Evolutionary conservation across 2,888 invertebrate genomes (phyloP).

Genomic region (Cerastis rubricosa): DNA sequence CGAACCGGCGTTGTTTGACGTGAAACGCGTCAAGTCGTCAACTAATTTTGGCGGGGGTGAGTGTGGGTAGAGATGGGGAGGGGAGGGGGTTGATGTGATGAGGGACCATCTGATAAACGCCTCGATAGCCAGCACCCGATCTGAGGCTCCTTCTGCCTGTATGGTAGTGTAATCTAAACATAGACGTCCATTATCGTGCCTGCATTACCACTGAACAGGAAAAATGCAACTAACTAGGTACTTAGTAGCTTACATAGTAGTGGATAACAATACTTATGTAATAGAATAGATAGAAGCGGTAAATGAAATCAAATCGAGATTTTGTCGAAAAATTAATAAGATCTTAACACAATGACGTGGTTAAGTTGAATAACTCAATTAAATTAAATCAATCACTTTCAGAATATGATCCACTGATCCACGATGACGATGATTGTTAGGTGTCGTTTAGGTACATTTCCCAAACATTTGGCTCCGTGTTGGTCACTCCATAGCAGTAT

Average conservation of each 20-base stretch:
- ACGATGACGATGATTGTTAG: not conserved
- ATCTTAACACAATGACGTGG: conserved; percentile 11
- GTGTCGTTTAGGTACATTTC: not conserved
- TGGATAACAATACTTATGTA: not conserved
- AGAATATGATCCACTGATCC: not conserved
- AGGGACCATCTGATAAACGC: conserved; percentile 75
- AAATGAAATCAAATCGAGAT: conserved; percentile 12
- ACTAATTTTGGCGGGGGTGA: conserved; percentile 55
- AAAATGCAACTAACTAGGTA: not conserved
- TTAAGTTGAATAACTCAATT: conserved; percentile 22
- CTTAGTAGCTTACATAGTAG: too few relatives aligned
- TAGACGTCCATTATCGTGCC: conserved; percentile 22
- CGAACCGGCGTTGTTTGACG: conserved; percentile 54
- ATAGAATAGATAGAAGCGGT: not conserved
- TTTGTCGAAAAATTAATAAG: conserved; percentile 3
- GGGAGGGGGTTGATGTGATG: conserved; percentile 32
- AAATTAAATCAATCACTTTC: conserved; percentile 5
- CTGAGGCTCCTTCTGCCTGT: conserved; percentile 47
- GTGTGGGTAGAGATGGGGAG: conserved; percentile 52
- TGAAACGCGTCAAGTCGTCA: conserved; percentile 46
- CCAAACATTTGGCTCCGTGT: not conserved
- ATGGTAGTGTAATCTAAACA: conserved; percentile 32
- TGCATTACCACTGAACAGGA: not conserved
- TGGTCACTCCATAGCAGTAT: not conserved
- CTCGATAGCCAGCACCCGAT: conserved; percentile 53